Evolutionary conservation across 2,888 invertebrate genomes (phyloP), one percentile per base, ranked within the genome.

Genomic region (Mythimna impura): DNA sequence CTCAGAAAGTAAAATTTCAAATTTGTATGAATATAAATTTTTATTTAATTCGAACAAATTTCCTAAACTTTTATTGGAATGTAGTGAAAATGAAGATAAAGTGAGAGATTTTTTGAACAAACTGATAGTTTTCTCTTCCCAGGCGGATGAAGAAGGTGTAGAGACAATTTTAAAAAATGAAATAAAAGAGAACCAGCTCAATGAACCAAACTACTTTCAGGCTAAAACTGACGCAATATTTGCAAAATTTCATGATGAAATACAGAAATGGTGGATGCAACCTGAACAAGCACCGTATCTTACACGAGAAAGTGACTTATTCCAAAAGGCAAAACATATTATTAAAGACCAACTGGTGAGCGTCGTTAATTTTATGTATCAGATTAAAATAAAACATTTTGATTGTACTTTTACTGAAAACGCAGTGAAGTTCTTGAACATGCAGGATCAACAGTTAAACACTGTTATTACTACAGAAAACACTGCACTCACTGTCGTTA

Each of bases 241-340:
- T 63, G 25, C 76, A 10, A 68, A 72, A 62, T 71, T 71, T 17
- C 84, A 85, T 43, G 60, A 79, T 25, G 54, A 30, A 17, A 62
- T 81, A 54, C 80, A 78, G 47, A 76, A 80, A 63, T 85, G 85
- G 85, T 85, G 83, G 81, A 74, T 65, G 71, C 3, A 25, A 36
- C 25, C 34, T 12, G 1, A 54, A 36, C 7, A 43, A 3, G 36
- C 55, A 9, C 1, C 14, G n/a, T 83, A 76, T 61, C 69, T 80
- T 0, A 83, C 84, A 20, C 70, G 67, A 60, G 1, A 64, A 9
- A 22, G 8, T 2, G 20, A 62, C 5, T 58, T 10, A 2, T 81
- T 71, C 30, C 10, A 73, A 9, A 30, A 22, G 25, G 14, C 76
- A 10, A 63, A 52, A 12, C 60, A 64, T 25, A 66, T 76, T 22